phyloP scores from a whole-genome alignment of 2,113 vertebrate genomes.

The Procapra przewalskii region DNA sequence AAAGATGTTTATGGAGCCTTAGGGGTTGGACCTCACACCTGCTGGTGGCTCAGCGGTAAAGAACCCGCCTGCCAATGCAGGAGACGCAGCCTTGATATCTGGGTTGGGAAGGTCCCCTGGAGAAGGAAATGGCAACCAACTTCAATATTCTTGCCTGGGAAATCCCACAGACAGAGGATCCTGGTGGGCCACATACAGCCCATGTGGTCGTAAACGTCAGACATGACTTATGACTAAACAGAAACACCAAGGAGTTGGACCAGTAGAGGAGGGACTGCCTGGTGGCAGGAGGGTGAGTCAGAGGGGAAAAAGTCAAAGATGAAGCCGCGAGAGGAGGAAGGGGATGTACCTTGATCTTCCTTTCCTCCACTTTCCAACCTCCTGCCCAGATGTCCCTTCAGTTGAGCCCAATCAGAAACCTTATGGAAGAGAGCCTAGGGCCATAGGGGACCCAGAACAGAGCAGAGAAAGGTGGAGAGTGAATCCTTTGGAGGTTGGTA shows the following conservation, averaged over 20 bases:
- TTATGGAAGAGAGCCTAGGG: not conserved
- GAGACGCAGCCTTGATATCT: not conserved
- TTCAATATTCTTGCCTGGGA: not conserved
- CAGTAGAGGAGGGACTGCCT: fast-evolving
- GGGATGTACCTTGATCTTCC: not conserved
- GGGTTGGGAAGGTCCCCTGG: not conserved
- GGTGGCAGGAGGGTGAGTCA: not conserved
- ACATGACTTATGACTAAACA: not conserved
- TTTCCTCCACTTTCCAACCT: not conserved
- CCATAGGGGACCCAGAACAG: not conserved
- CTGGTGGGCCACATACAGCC: not conserved
- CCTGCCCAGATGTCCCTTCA: not conserved
- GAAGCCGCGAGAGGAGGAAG: not conserved
- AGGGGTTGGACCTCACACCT: not conserved
- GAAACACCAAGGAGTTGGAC: not conserved
- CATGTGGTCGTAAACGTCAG: fast-evolving
- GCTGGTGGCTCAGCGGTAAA: not conserved
- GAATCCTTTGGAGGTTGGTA: not conserved
- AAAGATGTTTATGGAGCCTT: not conserved
- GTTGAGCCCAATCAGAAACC: not conserved
- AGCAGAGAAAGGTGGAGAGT: not conserved
- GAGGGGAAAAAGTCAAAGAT: not conserved
- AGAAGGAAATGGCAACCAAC: not conserved
- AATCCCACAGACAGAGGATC: not conserved
- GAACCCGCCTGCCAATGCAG: not conserved